Conservation (phyloP, 2,888 invertebrate genomes). For the Parapristionchus giblindavisi region DNA sequence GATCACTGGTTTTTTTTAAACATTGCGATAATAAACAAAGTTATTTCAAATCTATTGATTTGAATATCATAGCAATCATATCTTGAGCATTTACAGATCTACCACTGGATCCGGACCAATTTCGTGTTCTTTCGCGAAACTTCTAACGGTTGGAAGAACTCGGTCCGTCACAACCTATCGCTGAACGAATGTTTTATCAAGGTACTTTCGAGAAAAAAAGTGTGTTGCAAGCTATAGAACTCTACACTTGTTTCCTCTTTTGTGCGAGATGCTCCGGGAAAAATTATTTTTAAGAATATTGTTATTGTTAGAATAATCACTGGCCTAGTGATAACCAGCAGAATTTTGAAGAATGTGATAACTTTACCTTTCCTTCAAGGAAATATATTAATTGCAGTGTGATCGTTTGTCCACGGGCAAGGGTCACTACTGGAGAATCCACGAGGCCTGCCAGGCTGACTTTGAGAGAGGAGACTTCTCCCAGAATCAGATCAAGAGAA, state of each 20-base stretch:
- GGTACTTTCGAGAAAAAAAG: neutral
- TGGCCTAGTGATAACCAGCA: neutral
- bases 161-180: slow-evolving; percentile 4
- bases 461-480: neutral
- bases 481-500: neutral
- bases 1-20: no score
- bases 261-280: no score
- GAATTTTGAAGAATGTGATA: neutral
- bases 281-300: neutral
- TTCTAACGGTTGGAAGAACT: neutral
- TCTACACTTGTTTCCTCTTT: neutral
- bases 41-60: neutral
- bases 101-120: neutral
- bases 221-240: no score
- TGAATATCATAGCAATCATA: neutral
- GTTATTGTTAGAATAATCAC: neutral
- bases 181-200: slow-evolving; percentile 10
- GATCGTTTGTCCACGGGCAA: neutral
- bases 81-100: no score
- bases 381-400: neutral
- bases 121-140: neutral
- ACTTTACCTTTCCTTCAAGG: neutral
- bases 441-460: neutral
- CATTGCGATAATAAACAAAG: neutral
- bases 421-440: slow-evolving; percentile 7